Evolutionary conservation across 2,888 invertebrate genomes (phyloP), one percentile per base, ranked within the genome.

Genomic region (Oxystoma pomonae): DNA sequence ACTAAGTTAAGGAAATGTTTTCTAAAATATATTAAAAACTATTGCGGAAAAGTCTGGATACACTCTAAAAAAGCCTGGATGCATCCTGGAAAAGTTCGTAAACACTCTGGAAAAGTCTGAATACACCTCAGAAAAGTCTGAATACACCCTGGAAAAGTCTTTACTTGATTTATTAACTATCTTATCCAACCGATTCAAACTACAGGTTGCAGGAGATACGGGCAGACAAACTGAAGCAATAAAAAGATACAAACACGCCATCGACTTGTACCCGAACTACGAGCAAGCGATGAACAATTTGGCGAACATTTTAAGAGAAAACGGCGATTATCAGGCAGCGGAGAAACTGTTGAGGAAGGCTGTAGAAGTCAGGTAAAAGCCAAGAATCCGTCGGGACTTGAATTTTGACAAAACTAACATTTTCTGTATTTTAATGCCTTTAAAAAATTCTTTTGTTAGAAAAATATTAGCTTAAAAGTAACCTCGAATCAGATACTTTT

Each of bases 221-320:
- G 88, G 90, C 5, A 82, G 91, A 65, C 83, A 83, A 55, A 79
- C 82, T 16, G 82, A 86, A 71, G 96, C 97, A 0, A 84, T 94
- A 61, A 72, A 81, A 20, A 90, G 92, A 76, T 98, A 98, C 78
- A 88, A 88, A 68, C 75, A 69, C 66, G 80, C 81, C 1, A 76
- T 81, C 18, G 75, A 78, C 67, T 81, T 95, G 65, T 86, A 91
- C 81, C 91, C 93, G 1, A 82, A 86, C 55, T 95, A 95, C 78
- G 93, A 94, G 77, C 94, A 94, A 81, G 94, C 96, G 0, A 90
- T 96, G 91, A 96, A 96, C 77, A 96, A 96, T 81, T 84, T 96
- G 69, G 96, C 91, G 0, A 96, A 96, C 81, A 82, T 96, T 67
- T 81, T 93, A 18, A 89, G 92, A 78, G 90, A 91, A 74, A 81